Base-by-base conservation (phyloP, 2,113 vertebrate species). In the Elgaria multicarinata region DNA sequence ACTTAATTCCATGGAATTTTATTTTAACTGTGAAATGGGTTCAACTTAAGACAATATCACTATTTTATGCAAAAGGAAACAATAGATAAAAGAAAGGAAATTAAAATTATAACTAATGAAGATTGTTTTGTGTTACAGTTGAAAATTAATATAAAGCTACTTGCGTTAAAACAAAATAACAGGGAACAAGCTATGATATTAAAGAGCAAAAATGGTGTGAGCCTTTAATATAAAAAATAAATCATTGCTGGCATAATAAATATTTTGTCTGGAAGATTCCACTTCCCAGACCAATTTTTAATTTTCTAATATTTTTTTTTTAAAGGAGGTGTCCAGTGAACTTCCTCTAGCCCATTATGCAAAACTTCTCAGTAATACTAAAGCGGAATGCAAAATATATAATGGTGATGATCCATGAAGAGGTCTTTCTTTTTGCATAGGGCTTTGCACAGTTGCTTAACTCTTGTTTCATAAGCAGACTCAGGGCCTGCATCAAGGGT, bases 171-270 rank as follows among this genome's bases (percentile, higher is more conserved):
- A 64, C 58, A 83, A 72, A 55, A 58, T 42, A 42, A 62, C 4
- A 28, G 36, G 33, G 67, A 85, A 72, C n/a, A 74, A 74, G 31
- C 14, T 69, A 87, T 58, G 46, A 42, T 91, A 85, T 89, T 62
- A 86, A 26, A 80, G 36, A 90, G n/a, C n/a, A n/a, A 75, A 90
- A 78, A 28, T 89, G 66, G 28, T 87, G 55, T 66, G 87, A 85
- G 80, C 83, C 50, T 5, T 85, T n/a, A n/a, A n/a, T 67, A 39
- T 74, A 90, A 92, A 64, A 79, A 81, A 36, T 62, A n/a, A n/a
- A n/a, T 28, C 75, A 26, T 72, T 92, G 46, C 64, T 79, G 86
- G 44, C 86, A 87, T 0, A 90, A 18, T 87, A 42, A 88, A 44
- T 79, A 80, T 80, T 33, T 79, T 33, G 31, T 88, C 12, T 79